phyloP scores from a whole-genome alignment of 2,888 invertebrate genomes.

The Mystacides longicornis region DNA sequence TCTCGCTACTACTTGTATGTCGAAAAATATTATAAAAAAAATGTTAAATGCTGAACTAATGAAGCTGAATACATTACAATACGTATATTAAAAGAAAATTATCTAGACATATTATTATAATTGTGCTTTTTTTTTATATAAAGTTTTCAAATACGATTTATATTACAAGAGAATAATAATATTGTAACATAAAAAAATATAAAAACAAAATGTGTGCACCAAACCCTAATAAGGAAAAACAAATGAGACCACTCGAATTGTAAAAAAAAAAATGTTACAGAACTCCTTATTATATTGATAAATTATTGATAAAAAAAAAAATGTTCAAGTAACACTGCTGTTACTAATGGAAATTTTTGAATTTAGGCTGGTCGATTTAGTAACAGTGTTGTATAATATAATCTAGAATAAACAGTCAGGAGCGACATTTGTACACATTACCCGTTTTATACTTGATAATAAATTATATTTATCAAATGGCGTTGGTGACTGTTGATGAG shows the following conservation, averaged over 20 bases:
- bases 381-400: not conserved
- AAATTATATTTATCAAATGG: not conserved
- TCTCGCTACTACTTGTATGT: no score
- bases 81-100: constrained; percentile 26
- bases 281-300: not conserved
- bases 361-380: no score
- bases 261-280: not conserved
- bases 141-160: constrained; percentile 33
- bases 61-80: no score
- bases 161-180: constrained; percentile 49
- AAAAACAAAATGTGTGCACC: constrained; percentile 42
- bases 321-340: no score
- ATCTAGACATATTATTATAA: no score
- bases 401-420: not conserved
- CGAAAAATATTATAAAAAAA: no score
- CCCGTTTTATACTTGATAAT: not conserved
- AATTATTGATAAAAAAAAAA: no score
- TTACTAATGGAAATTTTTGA: no score
- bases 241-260: constrained; percentile 11
- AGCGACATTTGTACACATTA: not conserved
- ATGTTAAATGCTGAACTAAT: no score
- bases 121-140: constrained; percentile 35
- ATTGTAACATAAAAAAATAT: constrained; percentile 37
- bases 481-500: not conserved
- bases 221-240: constrained; percentile 37